A percentile compares a stretch with the other conserved stretches of the same genome.
These are phyloP conservation scores for Dysidea cf. avara DNA, from an alignment of 37 sponge, comb jelly and placozoan species.

Conservation along the genomic window DNA sequence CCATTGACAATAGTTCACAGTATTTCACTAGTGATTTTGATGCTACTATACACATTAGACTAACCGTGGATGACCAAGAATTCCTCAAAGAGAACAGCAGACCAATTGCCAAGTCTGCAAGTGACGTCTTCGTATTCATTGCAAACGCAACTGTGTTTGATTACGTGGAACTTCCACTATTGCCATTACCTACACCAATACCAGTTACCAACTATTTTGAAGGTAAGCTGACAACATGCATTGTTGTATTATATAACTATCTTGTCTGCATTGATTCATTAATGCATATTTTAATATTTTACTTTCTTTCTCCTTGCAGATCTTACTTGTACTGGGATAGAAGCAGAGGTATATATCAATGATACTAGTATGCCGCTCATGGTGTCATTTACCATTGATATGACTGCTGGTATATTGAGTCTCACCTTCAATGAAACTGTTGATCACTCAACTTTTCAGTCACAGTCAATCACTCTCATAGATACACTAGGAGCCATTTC, in stretches of 20 bases:
- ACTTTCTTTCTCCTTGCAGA: conserved; percentile 32
- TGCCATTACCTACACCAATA: conserved; percentile 13
- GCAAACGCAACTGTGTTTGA: conserved; percentile 34
- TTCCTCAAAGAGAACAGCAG: conserved; percentile 41
- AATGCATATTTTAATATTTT: too few relatives aligned
- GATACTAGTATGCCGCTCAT: conserved; percentile 72
- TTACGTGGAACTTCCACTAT: conserved; percentile 32
- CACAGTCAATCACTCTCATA: conserved; percentile 58
- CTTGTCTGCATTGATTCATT: neutral
- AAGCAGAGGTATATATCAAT: conserved; percentile 63
- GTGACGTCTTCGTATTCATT: conserved; percentile 54
- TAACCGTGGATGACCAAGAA: conserved; percentile 61
- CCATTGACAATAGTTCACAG: conserved; percentile 24
- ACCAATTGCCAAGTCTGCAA: conserved; percentile 53
- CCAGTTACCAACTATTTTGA: conserved; percentile 55
- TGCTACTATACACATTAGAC: conserved; percentile 29
- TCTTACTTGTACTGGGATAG: conserved; percentile 75
- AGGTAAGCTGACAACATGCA: conserved; percentile 24
- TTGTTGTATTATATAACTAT: too few relatives aligned
- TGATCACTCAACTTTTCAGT: conserved; percentile 59
- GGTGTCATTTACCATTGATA: conserved; percentile 59
- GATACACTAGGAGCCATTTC: conserved; percentile 23
- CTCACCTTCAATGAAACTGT: conserved; percentile 81
- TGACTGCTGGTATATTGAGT: conserved; percentile 47
- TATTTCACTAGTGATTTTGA: conserved; percentile 27